Percentiles rank a stretch among this genome's conserved stretches.
These are phyloP conservation scores for Pycnomerus fuliginosus DNA, from an alignment of 2,888 invertebrate species.

Conservation along the genomic window DNA sequence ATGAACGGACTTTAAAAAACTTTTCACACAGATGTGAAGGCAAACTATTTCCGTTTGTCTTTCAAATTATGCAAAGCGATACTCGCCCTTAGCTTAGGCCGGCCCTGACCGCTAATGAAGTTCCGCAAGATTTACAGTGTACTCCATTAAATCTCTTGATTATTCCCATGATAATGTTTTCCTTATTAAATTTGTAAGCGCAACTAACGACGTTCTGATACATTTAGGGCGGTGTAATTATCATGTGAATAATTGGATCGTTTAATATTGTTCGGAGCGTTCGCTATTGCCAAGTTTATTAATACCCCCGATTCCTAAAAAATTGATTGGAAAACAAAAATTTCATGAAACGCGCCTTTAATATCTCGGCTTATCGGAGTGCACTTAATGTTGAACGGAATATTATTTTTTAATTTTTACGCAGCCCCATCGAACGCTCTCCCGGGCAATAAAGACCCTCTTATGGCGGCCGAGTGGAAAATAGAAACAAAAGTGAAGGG, in stretches of 20 bases:
- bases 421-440: slow-evolving; percentile 30
- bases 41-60: too few relatives aligned
- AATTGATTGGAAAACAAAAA: slow-evolving; percentile 1
- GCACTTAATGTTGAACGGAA: slow-evolving; percentile 35
- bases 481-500: slow-evolving; percentile 46
- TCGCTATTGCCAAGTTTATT: slow-evolving; percentile 2
- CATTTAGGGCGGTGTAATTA: slow-evolving; percentile 43
- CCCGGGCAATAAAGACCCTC: slow-evolving; percentile 35
- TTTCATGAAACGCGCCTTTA: slow-evolving; percentile 19
- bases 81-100: too few relatives aligned
- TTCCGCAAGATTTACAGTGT: slow-evolving; percentile 23
- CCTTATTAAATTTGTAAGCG: slow-evolving; percentile 46
- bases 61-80: too few relatives aligned
- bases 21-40: too few relatives aligned
- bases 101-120: too few relatives aligned
- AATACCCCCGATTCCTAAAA: background rate
- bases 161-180: slow-evolving; percentile 42
- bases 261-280: slow-evolving; percentile 44
- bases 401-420: slow-evolving; percentile 39
- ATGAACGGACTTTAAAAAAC: too few relatives aligned
- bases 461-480: slow-evolving; percentile 35
- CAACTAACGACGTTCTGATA: slow-evolving; percentile 44
- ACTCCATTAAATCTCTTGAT: slow-evolving; percentile 29
- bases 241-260: slow-evolving; percentile 43
- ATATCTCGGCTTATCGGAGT: slow-evolving; percentile 30